These are phyloP conservation scores for Hetaerina americana DNA, from an alignment of 1,140 invertebrate species.

Conservation along the genomic window DNA sequence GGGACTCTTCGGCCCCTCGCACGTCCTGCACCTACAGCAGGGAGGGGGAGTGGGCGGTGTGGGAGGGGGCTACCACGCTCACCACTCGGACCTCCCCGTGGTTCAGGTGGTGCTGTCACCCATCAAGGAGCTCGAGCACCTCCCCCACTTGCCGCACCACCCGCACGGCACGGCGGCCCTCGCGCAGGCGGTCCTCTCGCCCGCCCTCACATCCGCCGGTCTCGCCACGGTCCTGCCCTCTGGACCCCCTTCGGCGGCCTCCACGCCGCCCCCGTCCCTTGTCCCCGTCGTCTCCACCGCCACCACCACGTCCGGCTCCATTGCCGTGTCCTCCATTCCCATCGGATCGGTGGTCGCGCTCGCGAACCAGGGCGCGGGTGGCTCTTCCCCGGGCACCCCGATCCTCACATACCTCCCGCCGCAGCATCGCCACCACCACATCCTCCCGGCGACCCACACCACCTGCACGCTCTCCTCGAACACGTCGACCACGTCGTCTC, in stretches of 20 bases:
- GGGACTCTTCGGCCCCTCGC: conserved; percentile 23
- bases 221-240: conserved; percentile 37
- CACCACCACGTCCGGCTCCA: conserved; percentile 27
- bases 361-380: conserved; percentile 26
- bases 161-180: conserved; percentile 47
- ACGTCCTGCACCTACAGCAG: conserved; percentile 21
- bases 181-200: conserved; percentile 53
- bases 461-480: neutral
- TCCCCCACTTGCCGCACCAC: conserved; percentile 9
- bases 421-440: conserved; percentile 20
- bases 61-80: conserved; percentile 35
- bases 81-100: conserved; percentile 1
- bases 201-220: conserved; percentile 37
- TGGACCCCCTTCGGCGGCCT: conserved; percentile 21
- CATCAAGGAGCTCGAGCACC: conserved; percentile 57
- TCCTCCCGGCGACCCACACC: conserved; percentile 21
- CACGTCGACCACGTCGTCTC: neutral
- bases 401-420: conserved; percentile 28
- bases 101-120: conserved; percentile 59
- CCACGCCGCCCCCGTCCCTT: conserved; percentile 27
- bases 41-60: conserved; percentile 45
- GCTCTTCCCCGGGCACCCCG: conserved; percentile 28
- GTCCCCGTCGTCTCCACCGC: too few relatives aligned
- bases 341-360: conserved; percentile 31
- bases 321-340: conserved; percentile 25